phyloP scores from a whole-genome alignment of 2,113 vertebrate genomes.

The Ciconia boyciana region DNA sequence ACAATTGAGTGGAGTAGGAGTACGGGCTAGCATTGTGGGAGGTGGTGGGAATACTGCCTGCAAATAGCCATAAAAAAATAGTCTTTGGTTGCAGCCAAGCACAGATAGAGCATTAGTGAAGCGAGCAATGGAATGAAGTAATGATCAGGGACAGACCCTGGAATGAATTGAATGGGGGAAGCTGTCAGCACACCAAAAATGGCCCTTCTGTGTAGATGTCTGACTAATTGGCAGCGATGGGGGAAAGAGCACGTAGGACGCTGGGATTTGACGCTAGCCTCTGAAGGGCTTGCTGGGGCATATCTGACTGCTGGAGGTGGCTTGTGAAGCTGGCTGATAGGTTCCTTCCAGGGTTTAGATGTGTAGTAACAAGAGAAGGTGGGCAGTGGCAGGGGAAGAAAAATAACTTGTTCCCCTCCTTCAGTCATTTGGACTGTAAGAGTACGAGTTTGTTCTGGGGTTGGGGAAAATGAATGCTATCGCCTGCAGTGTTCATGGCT shows the following conservation, averaged over 20 bases:
- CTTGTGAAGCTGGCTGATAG: not conserved
- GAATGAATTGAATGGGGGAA: not conserved
- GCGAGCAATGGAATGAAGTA: not conserved
- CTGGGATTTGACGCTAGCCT: not conserved
- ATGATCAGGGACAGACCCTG: not conserved
- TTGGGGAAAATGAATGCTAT: not conserved
- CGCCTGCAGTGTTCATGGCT: not conserved
- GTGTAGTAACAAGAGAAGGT: not conserved
- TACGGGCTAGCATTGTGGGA: not conserved
- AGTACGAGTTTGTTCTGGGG: not conserved
- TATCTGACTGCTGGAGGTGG: not conserved
- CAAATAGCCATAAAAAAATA: not conserved
- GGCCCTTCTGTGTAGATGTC: not conserved
- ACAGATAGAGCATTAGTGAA: not conserved
- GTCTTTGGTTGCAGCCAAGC: not conserved
- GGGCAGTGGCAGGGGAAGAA: not conserved
- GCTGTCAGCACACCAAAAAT: not conserved
- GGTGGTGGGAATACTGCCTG: not conserved
- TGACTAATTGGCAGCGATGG: not conserved
- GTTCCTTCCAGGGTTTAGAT: not conserved
- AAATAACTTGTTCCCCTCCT: not conserved
- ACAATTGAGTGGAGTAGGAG: not conserved
- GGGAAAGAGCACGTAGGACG: not conserved
- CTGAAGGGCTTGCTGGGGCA: not conserved
- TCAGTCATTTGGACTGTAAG: not conserved